Base-by-base conservation (phyloP, 2,888 invertebrate species). In the Meloe dianella region DNA sequence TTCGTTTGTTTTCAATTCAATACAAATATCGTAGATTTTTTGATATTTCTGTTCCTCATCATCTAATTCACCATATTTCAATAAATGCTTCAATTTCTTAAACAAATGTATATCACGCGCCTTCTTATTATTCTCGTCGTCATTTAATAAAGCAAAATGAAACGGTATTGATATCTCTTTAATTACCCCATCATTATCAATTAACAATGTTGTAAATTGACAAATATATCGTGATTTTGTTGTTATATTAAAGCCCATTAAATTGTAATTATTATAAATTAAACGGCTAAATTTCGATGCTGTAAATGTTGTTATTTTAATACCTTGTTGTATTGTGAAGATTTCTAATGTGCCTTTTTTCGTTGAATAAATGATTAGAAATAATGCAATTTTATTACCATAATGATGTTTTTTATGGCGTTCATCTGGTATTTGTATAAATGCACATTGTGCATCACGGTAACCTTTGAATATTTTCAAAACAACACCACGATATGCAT, bases 401-500 rank as follows among this genome's bases (percentile, higher is more conserved):
- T 74, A 64, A 38, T 76, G 75, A 62, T 78, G 78, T 67, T 81
- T 81, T 4, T 77, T 75, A 54, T 78, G 82, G 67, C 82, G 84
- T 69, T 89, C 89, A 78, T 94, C 93, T 35, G 87, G 86, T 0
- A 94, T 92, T 84, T 95, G 93, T 54, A 98, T 86, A 89, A 97
- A 98, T 2, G 94, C 95, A 81, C 96, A 95, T 81, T 98, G 94
- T 0, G 98, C 97, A 81, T 98, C 96, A 61, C 98, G 87, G 82
- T 96, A 98, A 4, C 98, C 98, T 86, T 98, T 98, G 89, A 97
- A 96, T 79, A 97, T 90, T 61, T 95, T 87, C 47, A 97, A 84
- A 27, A 93, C 90, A 62, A 92, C 87, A 0, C 96, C 95, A 72
- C 89, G 89, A 59, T 87, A 87, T 14, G 94, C 90, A 83, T 98